phyloP scores from a whole-genome alignment of 2,113 vertebrate genomes.

The Xiphorhynchus elegans region DNA sequence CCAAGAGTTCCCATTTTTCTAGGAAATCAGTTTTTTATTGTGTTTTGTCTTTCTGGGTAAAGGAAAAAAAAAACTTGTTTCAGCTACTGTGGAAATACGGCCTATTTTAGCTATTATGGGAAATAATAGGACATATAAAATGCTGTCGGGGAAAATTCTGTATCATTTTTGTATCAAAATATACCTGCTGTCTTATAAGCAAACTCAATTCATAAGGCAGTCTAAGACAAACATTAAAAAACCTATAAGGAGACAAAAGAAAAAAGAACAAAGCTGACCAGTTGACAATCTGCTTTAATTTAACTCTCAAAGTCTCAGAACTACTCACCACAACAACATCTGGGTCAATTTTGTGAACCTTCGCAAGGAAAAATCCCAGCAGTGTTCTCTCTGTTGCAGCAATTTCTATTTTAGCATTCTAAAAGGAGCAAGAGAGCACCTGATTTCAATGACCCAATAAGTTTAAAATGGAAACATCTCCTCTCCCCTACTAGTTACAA shows the following conservation, averaged over 20 bases:
- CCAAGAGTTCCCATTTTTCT: neutral
- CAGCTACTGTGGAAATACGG: neutral
- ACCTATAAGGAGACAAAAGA: neutral
- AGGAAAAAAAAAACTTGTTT: neutral
- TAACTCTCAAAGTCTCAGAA: neutral
- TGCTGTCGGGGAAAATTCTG: neutral
- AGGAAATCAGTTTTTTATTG: neutral
- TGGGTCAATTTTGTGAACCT: conserved; percentile 97
- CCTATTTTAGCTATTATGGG: conserved; percentile 2
- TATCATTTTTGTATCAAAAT: conserved; percentile 16
- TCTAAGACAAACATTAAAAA: conserved; percentile 12
- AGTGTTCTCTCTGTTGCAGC: conserved; percentile 91
- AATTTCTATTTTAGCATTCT: conserved; percentile 94
- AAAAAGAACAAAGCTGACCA: conserved; percentile 31
- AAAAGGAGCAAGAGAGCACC: conserved; percentile 62
- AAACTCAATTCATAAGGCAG: conserved; percentile 32
- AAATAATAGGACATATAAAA: conserved; percentile 33
- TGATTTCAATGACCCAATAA: conserved; percentile 52
- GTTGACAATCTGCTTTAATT: conserved; percentile 12
- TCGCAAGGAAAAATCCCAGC: conserved; percentile 94
- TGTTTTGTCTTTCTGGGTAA: neutral
- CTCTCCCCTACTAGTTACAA: conserved; percentile 24
- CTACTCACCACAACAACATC: conserved; percentile 95
- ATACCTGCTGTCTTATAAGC: conserved; percentile 22
- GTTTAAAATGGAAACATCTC: conserved; percentile 46